Conservation (phyloP, 2,888 invertebrate genomes). For the Cheilosia soror region DNA sequence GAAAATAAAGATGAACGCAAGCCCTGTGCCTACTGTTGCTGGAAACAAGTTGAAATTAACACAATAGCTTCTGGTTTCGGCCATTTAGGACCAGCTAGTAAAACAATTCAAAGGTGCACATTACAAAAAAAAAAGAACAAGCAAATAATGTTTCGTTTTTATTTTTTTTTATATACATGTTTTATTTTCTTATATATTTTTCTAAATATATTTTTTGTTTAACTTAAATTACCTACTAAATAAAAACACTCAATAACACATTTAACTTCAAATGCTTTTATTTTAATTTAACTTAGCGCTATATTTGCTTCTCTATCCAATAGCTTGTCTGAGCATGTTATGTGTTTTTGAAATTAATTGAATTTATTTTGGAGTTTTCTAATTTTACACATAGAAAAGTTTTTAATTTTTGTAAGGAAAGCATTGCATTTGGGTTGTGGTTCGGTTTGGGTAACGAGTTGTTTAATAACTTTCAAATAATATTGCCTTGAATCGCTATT, state of each 20-base stretch:
- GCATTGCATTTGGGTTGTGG: conserved; percentile 33
- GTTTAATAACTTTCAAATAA: conserved; percentile 18
- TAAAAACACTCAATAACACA: conserved; percentile 15
- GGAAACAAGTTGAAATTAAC: conserved; percentile 97
- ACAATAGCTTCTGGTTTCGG: conserved; percentile 98
- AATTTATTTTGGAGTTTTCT: conserved; percentile 24
- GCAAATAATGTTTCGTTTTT: conserved; percentile 51
- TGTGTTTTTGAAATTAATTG: conserved; percentile 45
- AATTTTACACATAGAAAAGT: conserved; percentile 26
- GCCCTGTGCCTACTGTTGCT: conserved; percentile 87
- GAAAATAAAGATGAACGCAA: conserved; percentile 80
- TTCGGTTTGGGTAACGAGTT: conserved; percentile 37
- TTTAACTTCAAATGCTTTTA: conserved; percentile 54
- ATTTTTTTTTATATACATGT: conserved; percentile 37
- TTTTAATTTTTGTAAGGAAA: conserved; percentile 16
- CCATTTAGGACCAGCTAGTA: conserved; percentile 93
- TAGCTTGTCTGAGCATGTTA: conserved; percentile 71
- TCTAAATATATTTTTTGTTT: conserved; percentile 2
- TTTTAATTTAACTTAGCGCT: conserved; percentile 36
- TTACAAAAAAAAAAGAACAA: conserved; percentile 61
- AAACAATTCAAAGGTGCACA: conserved; percentile 92
- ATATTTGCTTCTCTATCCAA: conserved; percentile 46
- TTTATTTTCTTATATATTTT: conserved; percentile 18
- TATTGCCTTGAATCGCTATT: conserved; percentile 19
- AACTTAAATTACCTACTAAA: neutral